Evolutionary conservation across 2,888 invertebrate genomes (phyloP).

Genomic region (Nipponacmea schrenckii): DNA sequence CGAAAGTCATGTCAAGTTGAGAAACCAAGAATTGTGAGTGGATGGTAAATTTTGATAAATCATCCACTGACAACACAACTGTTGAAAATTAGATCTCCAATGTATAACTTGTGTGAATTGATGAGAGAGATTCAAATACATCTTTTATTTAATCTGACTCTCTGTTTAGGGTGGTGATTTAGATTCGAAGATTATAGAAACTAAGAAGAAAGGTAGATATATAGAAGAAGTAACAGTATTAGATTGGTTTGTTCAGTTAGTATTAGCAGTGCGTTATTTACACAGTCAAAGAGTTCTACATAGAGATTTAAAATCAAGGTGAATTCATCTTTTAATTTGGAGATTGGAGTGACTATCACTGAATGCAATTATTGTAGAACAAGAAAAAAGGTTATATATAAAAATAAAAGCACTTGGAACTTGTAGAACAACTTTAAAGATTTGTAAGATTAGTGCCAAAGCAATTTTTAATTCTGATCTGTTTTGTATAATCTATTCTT

Average conservation of each 20-base stretch:
- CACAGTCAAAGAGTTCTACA: slow-evolving; percentile 66
- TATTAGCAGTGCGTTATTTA: slow-evolving; percentile 67
- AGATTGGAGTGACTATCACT: no score
- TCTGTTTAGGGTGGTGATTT: slow-evolving; percentile 64
- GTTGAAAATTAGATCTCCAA: no score
- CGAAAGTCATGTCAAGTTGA: no score
- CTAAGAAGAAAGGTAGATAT: slow-evolving; percentile 53
- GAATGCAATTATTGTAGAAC: not conserved
- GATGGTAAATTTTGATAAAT: no score
- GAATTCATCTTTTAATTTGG: not conserved
- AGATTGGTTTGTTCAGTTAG: slow-evolving; percentile 66
- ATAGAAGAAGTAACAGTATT: slow-evolving; percentile 61
- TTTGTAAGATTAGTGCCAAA: no score
- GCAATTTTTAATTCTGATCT: no score
- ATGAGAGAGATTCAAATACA: no score
- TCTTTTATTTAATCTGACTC: no score
- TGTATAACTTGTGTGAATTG: no score
- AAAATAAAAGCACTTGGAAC: not conserved
- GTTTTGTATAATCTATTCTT: no score
- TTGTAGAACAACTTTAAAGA: not conserved
- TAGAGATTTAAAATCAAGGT: slow-evolving; percentile 68
- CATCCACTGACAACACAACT: no score
- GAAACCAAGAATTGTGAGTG: no score
- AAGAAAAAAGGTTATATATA: not conserved
- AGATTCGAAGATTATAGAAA: slow-evolving; percentile 58